A percentile compares a stretch with the other conserved stretches of the same genome.
These are phyloP conservation scores for Sarcoramphus papa DNA, from an alignment of 2,797 vertebrate genomes.

Conservation along the genomic window DNA sequence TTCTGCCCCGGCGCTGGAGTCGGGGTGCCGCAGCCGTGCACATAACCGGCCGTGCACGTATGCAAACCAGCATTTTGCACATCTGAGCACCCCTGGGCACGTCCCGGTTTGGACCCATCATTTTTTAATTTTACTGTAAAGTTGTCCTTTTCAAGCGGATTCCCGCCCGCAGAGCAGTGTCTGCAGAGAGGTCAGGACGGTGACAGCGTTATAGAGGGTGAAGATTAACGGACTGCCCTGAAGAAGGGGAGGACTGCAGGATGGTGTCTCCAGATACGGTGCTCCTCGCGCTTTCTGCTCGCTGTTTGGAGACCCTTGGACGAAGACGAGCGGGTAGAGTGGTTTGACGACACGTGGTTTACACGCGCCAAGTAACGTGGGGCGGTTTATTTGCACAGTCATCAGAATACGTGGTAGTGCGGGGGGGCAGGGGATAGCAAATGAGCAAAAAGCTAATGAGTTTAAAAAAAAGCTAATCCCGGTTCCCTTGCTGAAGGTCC, in stretches of 20 bases:
- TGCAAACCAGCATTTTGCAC: not conserved
- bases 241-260: not conserved
- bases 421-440: not conserved
- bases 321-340: not conserved
- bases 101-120: not conserved
- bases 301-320: not conserved
- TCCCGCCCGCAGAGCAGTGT: not conserved
- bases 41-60: accelerated
- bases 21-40: not conserved
- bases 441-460: not conserved
- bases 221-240: not conserved
- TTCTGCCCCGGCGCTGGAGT: not conserved
- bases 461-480: not conserved
- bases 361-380: not conserved
- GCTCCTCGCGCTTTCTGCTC: not conserved
- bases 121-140: not conserved
- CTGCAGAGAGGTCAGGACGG: not conserved
- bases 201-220: not conserved
- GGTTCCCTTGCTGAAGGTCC: not conserved
- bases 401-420: not conserved
- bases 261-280: not conserved
- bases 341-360: not conserved
- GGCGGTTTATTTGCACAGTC: not conserved
- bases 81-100: accelerated
- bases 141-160: not conserved